phyloP scores from a whole-genome alignment of 2,113 vertebrate species.

The Haliaeetus leucogaster region DNA sequence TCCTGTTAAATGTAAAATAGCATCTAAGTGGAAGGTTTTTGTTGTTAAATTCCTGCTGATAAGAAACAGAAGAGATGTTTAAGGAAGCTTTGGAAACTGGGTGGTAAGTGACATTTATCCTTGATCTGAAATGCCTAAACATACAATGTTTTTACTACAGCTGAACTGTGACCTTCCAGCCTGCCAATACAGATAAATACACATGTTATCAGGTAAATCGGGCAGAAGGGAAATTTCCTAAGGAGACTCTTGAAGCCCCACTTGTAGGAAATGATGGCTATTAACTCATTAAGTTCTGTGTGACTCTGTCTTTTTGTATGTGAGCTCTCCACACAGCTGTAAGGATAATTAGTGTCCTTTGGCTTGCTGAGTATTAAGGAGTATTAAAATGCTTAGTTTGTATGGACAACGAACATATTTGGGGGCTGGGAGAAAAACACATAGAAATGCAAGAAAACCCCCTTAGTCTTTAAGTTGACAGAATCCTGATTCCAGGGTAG shows the following conservation, averaged over 20 bases:
- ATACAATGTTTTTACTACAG: not conserved
- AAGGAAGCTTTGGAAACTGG: not conserved
- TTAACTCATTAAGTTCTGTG: slow-evolving; percentile 29
- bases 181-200: slow-evolving; percentile 21
- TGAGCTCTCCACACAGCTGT: not conserved
- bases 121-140: slow-evolving; percentile 1
- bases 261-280: not conserved
- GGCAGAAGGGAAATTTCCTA: slow-evolving; percentile 20
- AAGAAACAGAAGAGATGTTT: not conserved
- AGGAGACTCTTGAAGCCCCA: not conserved
- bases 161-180: slow-evolving; percentile 38
- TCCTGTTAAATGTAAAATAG: not conserved
- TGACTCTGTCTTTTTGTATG: not conserved
- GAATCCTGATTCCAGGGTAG: not conserved
- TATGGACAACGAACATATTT: not conserved
- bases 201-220: slow-evolving; percentile 4
- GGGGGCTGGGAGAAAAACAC: not conserved
- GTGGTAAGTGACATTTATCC: not conserved
- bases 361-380: not conserved
- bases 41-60: not conserved
- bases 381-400: not conserved
- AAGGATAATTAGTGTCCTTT: not conserved
- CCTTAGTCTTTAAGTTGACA: not conserved
- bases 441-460: not conserved
- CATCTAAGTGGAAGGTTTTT: not conserved